Base-by-base conservation (phyloP, 2,797 vertebrate species). In the Euthynnus affinis region DNA sequence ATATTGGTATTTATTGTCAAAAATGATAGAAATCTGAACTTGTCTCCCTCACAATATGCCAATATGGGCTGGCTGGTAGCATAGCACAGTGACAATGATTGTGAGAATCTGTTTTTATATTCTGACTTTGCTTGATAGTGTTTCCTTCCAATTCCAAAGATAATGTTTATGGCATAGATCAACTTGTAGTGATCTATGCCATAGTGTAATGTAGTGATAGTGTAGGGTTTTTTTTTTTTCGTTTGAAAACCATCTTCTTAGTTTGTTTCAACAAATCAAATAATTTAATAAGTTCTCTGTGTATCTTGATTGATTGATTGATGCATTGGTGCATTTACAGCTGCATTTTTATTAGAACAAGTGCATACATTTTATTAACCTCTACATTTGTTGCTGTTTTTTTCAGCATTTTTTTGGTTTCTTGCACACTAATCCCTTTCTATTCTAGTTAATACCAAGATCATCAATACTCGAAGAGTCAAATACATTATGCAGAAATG, bases 401-500 rank as follows among this genome's bases (percentile, higher is more conserved):
- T 81, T 52, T 13, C 40, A 49, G 62, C 63, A 58, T 13, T 25
- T 46, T 71, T 22, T 14, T 46, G 13, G 13, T 32, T 57, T 8
- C 44, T 46, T 57, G 53, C n/a, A 15, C 17, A 10, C 13, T 10
- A 15, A 13, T 10, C 18, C 3, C 12, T 71, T 59, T 76, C 25
- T 61, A 7, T 27, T 71, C 12, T 23, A 56, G 67, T 66, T 71
- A 71, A 79, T 27, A 42, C 27, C 12, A 23, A 25, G 12, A 71
- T 51, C 37, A 52, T 68, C 9, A 81, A 34, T 49, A 74, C 51
- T 51, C 25, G 10, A 71, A 27, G 60, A 78, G 46, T 57, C 56
- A 44, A 25, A 65, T 83, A 25, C 49, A 79, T 73, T 57, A 77
- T 68, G 17, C 59, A 82, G 58, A 75, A 8, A 69, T 67, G 15